Percentiles rank a stretch among this genome's conserved stretches.
phyloP scores from a whole-genome alignment of 2,888 invertebrate species.

The Mesorhabditis belari region DNA sequence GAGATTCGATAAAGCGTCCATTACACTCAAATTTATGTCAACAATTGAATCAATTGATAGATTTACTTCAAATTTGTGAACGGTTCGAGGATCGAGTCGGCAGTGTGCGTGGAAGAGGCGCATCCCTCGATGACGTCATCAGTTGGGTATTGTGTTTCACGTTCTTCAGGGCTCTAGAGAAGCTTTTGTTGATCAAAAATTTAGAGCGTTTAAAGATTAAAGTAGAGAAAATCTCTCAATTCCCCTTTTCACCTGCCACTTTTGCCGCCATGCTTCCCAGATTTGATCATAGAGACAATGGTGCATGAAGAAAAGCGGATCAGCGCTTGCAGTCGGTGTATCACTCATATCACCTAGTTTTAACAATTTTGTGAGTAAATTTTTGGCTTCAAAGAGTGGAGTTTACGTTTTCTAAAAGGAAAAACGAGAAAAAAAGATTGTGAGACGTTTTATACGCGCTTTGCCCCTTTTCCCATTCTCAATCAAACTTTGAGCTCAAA shows the following conservation, averaged over 20 bases:
- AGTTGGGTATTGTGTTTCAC: neutral
- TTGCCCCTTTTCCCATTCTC: too few relatives aligned
- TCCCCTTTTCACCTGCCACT: neutral
- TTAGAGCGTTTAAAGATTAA: too few relatives aligned
- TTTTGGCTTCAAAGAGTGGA: too few relatives aligned
- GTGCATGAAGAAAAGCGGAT: neutral
- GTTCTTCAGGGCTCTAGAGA: neutral
- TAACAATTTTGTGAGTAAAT: too few relatives aligned
- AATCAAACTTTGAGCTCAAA: too few relatives aligned
- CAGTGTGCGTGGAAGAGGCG: neutral
- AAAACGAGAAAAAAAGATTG: too few relatives aligned
- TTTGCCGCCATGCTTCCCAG: neutral
- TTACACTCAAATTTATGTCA: neutral
- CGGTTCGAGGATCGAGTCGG: neutral
- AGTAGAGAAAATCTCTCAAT: too few relatives aligned
- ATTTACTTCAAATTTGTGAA: neutral
- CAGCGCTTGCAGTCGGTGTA: neutral
- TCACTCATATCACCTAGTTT: neutral
- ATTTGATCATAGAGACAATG: neutral
- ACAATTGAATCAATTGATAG: neutral
- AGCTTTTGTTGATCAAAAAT: neutral
- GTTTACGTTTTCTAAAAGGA: too few relatives aligned
- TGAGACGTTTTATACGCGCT: too few relatives aligned
- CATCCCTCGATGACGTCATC: neutral
- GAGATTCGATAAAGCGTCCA: neutral